Conservation (phyloP, 2,797 vertebrate genomes). For the Hafferia zeledoni region DNA sequence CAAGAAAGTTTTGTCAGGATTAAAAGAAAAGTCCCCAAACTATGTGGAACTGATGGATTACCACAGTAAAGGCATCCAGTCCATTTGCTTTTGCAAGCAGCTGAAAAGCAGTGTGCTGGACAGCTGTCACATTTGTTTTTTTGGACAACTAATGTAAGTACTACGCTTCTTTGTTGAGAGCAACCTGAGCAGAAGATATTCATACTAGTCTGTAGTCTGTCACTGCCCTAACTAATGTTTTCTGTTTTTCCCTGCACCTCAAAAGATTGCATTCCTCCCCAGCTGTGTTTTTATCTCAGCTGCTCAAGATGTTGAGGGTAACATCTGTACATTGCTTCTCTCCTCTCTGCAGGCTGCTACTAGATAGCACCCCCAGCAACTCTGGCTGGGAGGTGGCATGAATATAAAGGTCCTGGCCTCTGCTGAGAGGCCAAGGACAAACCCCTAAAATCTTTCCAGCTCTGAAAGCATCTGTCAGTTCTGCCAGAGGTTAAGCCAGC, state of each 20-base stretch:
- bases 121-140: neutral
- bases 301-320: neutral
- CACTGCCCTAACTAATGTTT: neutral
- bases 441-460: neutral
- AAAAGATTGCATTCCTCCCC: neutral
- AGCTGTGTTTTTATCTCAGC: neutral
- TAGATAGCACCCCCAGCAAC: neutral
- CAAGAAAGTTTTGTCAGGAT: neutral
- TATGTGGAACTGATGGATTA: neutral
- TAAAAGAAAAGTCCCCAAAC: fast-evolving
- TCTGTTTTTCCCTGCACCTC: neutral
- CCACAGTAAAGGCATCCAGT: neutral
- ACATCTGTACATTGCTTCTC: neutral
- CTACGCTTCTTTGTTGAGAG: neutral
- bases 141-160: neutral
- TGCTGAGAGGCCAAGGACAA: neutral
- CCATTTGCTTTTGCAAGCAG: neutral
- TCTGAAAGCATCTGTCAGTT: neutral
- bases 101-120: neutral
- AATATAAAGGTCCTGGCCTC: neutral
- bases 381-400: neutral
- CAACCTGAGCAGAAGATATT: neutral
- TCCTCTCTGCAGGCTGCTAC: neutral
- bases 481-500: neutral
- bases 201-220: neutral